A percentile compares a stretch with the other conserved stretches of the same genome.
phyloP scores from a whole-genome alignment of 2,888 invertebrate genomes.

The Sphinx pinastri region DNA sequence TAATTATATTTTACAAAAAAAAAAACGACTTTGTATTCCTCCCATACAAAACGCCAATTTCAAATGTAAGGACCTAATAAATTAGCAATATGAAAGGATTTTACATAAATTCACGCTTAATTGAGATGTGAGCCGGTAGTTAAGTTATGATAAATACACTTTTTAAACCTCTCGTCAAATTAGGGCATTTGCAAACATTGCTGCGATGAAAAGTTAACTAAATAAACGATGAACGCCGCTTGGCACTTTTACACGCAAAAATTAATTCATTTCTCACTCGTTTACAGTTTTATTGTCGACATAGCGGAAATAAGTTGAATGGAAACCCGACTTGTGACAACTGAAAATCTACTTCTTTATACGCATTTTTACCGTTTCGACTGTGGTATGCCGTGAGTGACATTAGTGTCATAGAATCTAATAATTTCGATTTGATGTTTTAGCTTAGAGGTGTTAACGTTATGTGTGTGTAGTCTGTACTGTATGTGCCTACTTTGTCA shows the following conservation, averaged over 20 bases:
- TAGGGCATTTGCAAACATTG: too few relatives aligned
- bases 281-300: neutral
- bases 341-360: conserved; percentile 31
- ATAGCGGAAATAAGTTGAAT: conserved; percentile 28
- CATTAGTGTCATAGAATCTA: conserved; percentile 1
- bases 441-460: neutral
- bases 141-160: neutral
- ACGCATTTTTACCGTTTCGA: conserved; percentile 27
- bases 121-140: too few relatives aligned
- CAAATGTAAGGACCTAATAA: too few relatives aligned
- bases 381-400: conserved; percentile 26
- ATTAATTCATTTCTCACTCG: neutral
- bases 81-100: too few relatives aligned
- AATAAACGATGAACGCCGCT: neutral
- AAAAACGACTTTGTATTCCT: too few relatives aligned
- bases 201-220: too few relatives aligned
- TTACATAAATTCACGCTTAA: too few relatives aligned
- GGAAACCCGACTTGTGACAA: conserved; percentile 32
- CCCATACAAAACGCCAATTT: too few relatives aligned
- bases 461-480: too few relatives aligned
- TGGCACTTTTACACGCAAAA: neutral
- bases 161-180: too few relatives aligned
- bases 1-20: too few relatives aligned
- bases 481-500: too few relatives aligned
- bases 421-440: neutral